Evolutionary conservation across 2,888 invertebrate genomes (phyloP).

Genomic region (Ceratothoa steindachneri): DNA sequence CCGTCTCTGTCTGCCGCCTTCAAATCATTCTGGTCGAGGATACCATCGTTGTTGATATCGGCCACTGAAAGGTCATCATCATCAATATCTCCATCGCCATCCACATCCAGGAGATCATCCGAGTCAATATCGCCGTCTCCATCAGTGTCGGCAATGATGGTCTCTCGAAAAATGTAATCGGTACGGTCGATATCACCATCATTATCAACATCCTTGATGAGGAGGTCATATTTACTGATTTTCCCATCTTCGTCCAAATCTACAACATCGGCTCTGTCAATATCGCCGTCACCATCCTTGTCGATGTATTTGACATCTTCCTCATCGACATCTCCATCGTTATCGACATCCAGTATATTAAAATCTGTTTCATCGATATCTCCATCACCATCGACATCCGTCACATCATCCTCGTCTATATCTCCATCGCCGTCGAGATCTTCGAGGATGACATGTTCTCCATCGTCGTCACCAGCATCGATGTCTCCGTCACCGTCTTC

Average conservation of each 20-base stretch:
- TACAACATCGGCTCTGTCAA: conserved; percentile 30
- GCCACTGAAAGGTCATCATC: conserved; percentile 46
- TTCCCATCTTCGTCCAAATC: conserved; percentile 43
- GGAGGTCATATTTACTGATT: conserved; percentile 38
- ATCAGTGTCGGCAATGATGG: conserved; percentile 37
- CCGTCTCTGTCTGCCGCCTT: conserved; percentile 36
- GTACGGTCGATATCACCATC: conserved; percentile 38
- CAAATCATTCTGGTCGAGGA: conserved; percentile 27
- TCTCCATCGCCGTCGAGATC: conserved; percentile 28
- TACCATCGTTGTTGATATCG: conserved; percentile 45
- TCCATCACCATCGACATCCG: conserved; percentile 33
- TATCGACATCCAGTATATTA: conserved; percentile 23
- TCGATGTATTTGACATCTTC: conserved; percentile 29
- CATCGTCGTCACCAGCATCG: conserved; percentile 44
- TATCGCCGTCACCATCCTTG: conserved; percentile 28
- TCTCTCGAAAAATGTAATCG: conserved; percentile 26
- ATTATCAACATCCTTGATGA: conserved; percentile 36
- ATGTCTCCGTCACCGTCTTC: conserved; percentile 42
- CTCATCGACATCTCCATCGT: conserved; percentile 36
- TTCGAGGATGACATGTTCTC: conserved; percentile 23
- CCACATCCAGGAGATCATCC: conserved; percentile 39
- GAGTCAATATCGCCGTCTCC: conserved; percentile 39
- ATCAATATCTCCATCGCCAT: conserved; percentile 45
- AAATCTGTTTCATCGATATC: conserved; percentile 26
- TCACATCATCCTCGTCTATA: conserved; percentile 22